Base-by-base conservation (phyloP, 2,888 invertebrate genomes). In the Crossocerus cetratus region DNA sequence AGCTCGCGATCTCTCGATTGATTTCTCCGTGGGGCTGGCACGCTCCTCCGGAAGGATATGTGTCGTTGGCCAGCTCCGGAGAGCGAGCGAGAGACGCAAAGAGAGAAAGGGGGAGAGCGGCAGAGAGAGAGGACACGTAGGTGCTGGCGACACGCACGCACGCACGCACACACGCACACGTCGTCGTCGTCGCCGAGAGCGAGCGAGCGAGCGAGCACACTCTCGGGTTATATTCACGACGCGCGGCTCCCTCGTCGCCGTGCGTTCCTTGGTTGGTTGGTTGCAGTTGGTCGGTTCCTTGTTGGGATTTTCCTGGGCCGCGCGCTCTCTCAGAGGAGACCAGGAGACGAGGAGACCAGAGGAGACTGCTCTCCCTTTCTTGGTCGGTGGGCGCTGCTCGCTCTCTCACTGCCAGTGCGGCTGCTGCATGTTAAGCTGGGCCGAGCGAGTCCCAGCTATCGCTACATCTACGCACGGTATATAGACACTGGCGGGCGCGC, bases 101-200 rank as follows among this genome's bases (percentile, higher is more conserved):
- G n/a, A n/a, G n/a, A n/a, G n/a, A n/a, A n/a, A n/a, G n/a, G n/a
- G n/a, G n/a, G n/a, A n/a, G n/a, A n/a, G n/a, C n/a, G n/a, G n/a
- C n/a, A n/a, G n/a, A n/a, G n/a, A n/a, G n/a, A n/a, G n/a, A n/a
- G n/a, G n/a, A 69, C 78, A 78, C 78, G 75, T 75, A 75, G 71
- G 61, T 73, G 71, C 62, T 64, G 66, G 58, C 70, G 60, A 57
- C 43, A 32, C 62, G 49, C 55, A 56, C 62, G 64, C 76, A 61
- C 72, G 57, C 68, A 74, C 69, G 64, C 73, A 73, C 65, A 49
- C 49, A 49, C 49, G 16, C 49, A 49, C 49, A 49, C 71, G 61
- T 42, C 69, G 63, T n/a, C 43, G 5, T 43, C 49, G 49, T n/a
- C 14, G 13, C 49, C 49, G 32, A 32, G 32, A 32, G 32, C 32